Percentiles rank a stretch among this genome's conserved stretches.
These are phyloP conservation scores for Scophthalmus maximus DNA, from an alignment of 2,113 vertebrate genomes.

Conservation along the genomic window DNA sequence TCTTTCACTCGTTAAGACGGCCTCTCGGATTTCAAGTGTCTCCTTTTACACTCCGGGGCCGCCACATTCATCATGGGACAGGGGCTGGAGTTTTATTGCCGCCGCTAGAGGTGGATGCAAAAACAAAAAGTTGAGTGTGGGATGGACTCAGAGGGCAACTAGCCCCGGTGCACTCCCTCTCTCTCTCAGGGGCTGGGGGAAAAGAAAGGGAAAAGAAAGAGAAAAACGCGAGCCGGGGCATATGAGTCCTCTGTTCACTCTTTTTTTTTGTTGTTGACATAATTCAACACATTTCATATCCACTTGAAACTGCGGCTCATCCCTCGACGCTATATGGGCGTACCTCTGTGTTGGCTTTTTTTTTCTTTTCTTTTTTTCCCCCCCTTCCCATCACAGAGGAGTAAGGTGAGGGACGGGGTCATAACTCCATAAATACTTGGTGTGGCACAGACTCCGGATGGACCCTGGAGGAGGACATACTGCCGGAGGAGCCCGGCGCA, in stretches of 20 bases:
- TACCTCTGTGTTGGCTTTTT: constrained; percentile 62
- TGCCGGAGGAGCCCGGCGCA: constrained; percentile 38
- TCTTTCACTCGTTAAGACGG: constrained; percentile 80
- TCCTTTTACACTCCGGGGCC: constrained; percentile 95
- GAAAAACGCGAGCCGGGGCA: constrained; percentile 50
- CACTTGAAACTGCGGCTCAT: constrained; percentile 55
- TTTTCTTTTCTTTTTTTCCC: too few species aligned
- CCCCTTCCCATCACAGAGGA: constrained; percentile 68
- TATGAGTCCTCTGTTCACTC: constrained; percentile 52
- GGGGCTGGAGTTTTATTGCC: constrained; percentile 85
- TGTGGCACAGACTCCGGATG: constrained; percentile 64
- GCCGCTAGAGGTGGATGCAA: constrained; percentile 88
- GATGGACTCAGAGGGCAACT: constrained; percentile 78
- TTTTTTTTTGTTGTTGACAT: too few species aligned
- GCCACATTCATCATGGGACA: constrained; percentile 94
- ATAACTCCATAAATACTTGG: constrained; percentile 71
- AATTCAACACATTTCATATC: constrained; percentile 58
- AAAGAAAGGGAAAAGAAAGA: background rate
- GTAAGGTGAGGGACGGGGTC: constrained; percentile 76
- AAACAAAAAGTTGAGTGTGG: constrained; percentile 78
- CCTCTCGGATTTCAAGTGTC: constrained; percentile 99
- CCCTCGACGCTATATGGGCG: constrained; percentile 68
- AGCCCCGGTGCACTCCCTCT: constrained; percentile 55
- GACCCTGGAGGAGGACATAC: constrained; percentile 60
- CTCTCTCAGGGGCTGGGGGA: background rate